Base-by-base conservation (phyloP, 2,888 invertebrate species). In the Arrhopalites spinosus region DNA sequence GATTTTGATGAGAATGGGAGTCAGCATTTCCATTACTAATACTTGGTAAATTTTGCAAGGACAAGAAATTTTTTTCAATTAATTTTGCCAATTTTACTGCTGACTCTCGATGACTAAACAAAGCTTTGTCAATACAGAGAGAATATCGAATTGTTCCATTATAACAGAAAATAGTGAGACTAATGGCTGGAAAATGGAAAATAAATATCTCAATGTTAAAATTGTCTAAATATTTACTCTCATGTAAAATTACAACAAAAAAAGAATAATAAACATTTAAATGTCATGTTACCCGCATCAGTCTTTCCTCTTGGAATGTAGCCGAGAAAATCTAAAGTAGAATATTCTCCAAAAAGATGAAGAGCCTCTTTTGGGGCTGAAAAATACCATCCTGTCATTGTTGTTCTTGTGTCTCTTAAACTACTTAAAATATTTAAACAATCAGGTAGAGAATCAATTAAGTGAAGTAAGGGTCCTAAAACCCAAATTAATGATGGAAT, bases 281-380 rank as follows among this genome's bases (percentile, higher is more conserved):
- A n/a, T n/a, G n/a, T n/a, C n/a, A n/a, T n/a, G n/a, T n/a, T n/a
- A 73, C 73, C 43, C 25, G 74, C 27, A 36, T 67, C 67, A 5
- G 36, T 53, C 27, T 45, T 20, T 8, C 56, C 45, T 59, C 68
- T 50, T 0, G 74, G 74, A 1, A 56, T 45, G 7, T 45, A 68
- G 13, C 47, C 53, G 17, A 67, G 23, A 23, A 67, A 47, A 25
- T 68, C 68, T 17, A 53, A 36, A 68, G 11, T 43, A 15, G 29
- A 7, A 30, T 68, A 68, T 36, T 74, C 67, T 20, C 61, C 74
- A 36, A 74, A 56, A 30, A 67, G 29, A 13, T 67, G 23, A 25
- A 74, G 23, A 27, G 67, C 29, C n/a, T 68, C 20, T 43, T 53
- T 67, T 0, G 74, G 74, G 27, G 68, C 74, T 0, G 59, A 53